Base-by-base conservation (phyloP, 1,140 invertebrate species). In the Drosophila pectinifera region DNA sequence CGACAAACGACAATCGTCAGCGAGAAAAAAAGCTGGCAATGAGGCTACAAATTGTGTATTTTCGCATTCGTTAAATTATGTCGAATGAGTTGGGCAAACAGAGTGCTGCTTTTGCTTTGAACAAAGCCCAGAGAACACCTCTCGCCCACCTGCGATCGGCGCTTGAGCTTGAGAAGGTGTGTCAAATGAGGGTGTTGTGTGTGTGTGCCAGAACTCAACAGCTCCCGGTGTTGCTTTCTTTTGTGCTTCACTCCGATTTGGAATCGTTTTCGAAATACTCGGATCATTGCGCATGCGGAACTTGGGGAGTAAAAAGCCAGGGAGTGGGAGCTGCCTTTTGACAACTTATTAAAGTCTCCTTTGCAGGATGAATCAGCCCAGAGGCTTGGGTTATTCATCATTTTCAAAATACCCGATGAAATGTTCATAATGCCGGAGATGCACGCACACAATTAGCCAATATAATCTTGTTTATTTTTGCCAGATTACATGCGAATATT, bases 61-160 rank as follows among this genome's bases (percentile, higher is more conserved):
- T 77, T 62, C 45, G 41, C 57, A 41, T 58, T 56, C 26, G 59
- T 43, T 80, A 49, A 83, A 80, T 83, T 83, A 80, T 83, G 80
- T 80, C 80, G 76, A 84, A 84, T 85, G 80, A 84, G 61, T 85
- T 85, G 77, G 42, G 61, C 81, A 84, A 84, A 84, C 81, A 84
- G 45, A 42, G 48, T 26, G 49, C 56, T 38, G 42, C n/a, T 43
- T n/a, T 58, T 64, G 31, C 24, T 39, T 49, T 20, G 46, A 56
- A 69, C 64, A 57, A 48, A 69, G 42, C 62, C 62, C 63, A 22
- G 22, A 38, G 14, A 31, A 16, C 59, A 64, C 59, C 59, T 51
- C 49, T 67, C 49, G 42, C 67, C 67, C 67, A 70, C 67, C 67
- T 56, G 67, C 16, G 65, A 43, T 28, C 28, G 18, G n/a, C 7